Conservation (phyloP, 1,140 invertebrate species). For the Sitobion miscanthi region DNA sequence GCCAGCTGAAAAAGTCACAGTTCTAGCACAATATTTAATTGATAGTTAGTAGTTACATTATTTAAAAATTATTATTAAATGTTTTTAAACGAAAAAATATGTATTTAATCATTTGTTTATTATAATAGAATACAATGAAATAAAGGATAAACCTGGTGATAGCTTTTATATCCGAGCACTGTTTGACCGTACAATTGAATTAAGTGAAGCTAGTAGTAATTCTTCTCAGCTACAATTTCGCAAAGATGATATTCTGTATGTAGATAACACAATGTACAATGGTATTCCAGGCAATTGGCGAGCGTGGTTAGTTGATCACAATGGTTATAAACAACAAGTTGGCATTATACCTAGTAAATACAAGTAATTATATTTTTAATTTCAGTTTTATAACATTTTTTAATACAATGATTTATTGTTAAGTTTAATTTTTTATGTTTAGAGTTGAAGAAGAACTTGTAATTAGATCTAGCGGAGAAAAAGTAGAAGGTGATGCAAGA, state of each 20-base stretch:
- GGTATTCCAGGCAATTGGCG: slow-evolving; percentile 91
- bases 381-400: neutral
- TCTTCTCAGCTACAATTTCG: slow-evolving; percentile 80
- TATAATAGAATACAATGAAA: slow-evolving; percentile 82
- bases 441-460: slow-evolving; percentile 88
- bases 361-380: slow-evolving; percentile 70
- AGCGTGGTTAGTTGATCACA: slow-evolving; percentile 90
- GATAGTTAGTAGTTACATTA: slow-evolving; percentile 67
- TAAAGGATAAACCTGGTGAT: slow-evolving; percentile 91
- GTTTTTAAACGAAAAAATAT: neutral
- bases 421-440: slow-evolving; percentile 57
- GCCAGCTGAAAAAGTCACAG: slow-evolving; percentile 85
- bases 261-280: slow-evolving; percentile 95
- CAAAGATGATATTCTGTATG: slow-evolving; percentile 92
- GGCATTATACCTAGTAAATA: slow-evolving; percentile 96
- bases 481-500: slow-evolving; percentile 73
- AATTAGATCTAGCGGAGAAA: slow-evolving; percentile 76
- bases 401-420: neutral
- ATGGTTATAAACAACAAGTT: slow-evolving; percentile 84
- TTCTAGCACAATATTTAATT: slow-evolving; percentile 76
- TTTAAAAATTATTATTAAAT: slow-evolving; percentile 40
- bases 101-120: slow-evolving; percentile 20
- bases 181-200: slow-evolving; percentile 84
- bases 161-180: slow-evolving; percentile 92
- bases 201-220: slow-evolving; percentile 75